phyloP scores from a whole-genome alignment of 2,888 invertebrate genomes.

The Lissonota sp. region DNA sequence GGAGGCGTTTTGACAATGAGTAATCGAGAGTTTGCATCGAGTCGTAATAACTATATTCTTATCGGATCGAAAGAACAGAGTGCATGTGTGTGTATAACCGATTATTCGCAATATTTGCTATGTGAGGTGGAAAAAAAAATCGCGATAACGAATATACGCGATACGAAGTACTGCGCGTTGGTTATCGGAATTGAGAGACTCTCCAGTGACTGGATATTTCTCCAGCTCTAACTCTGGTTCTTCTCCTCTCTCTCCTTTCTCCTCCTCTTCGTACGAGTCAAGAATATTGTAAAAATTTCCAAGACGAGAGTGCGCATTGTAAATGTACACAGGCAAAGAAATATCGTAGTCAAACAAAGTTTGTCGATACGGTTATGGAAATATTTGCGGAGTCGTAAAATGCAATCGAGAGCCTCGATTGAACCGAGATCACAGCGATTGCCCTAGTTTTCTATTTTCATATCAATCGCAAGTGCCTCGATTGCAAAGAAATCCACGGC shows the following conservation, averaged over 20 bases:
- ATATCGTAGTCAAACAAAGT: too few relatives aligned
- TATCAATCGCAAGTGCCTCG: not conserved
- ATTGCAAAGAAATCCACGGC: not conserved
- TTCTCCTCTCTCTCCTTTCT: slow-evolving; percentile 2
- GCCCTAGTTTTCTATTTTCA: slow-evolving; percentile 19
- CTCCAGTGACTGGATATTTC: slow-evolving; percentile 39
- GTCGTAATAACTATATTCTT: slow-evolving; percentile 21
- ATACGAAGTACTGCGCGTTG: slow-evolving; percentile 44
- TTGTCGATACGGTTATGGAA: too few relatives aligned
- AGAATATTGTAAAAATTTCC: slow-evolving; percentile 41
- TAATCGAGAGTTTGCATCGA: not conserved
- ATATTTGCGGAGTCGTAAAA: too few relatives aligned
- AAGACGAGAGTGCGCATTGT: slow-evolving; percentile 29
- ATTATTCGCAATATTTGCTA: slow-evolving; percentile 70
- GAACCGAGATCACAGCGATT: not conserved
- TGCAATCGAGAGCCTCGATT: too few relatives aligned
- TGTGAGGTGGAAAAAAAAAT: slow-evolving; percentile 56
- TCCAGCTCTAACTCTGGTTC: slow-evolving; percentile 13
- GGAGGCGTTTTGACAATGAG: too few relatives aligned
- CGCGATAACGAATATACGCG: slow-evolving; percentile 54
- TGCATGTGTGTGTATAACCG: slow-evolving; percentile 10
- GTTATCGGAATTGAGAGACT: slow-evolving; percentile 32
- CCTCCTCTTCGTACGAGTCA: slow-evolving; percentile 41
- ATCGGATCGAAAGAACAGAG: slow-evolving; percentile 47
- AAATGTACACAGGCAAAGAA: not conserved